These are phyloP conservation scores for Macroramphosus scolopax DNA, from an alignment of 2,797 vertebrate genomes.

Conservation along the genomic window DNA sequence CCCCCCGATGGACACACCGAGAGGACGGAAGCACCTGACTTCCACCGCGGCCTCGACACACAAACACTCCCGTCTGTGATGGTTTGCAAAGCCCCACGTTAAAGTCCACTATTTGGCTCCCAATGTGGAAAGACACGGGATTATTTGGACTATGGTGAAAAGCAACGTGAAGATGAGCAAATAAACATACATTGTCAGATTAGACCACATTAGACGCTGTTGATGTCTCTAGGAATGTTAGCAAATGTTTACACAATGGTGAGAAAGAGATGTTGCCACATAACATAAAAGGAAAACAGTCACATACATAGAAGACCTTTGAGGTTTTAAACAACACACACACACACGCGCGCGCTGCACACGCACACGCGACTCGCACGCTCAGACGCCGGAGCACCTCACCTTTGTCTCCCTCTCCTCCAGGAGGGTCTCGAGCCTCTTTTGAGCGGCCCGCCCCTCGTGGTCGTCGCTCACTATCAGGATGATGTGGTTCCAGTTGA, in stretches of 20 bases:
- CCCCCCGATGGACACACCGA: no score
- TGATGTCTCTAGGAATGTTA: constrained; percentile 90
- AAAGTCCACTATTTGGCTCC: constrained; percentile 90
- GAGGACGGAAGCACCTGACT: no score
- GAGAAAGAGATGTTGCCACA: constrained; percentile 92
- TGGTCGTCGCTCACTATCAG: constrained; percentile 98
- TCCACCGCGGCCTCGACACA: no score
- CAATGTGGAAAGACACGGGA: constrained; percentile 90
- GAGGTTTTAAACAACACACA: constrained; percentile 41
- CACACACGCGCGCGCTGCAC: constrained; percentile 47
- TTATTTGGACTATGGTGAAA: constrained; percentile 95
- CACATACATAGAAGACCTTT: constrained; percentile 84
- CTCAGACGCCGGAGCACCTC: constrained; percentile 81
- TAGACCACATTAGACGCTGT: constrained; percentile 92
- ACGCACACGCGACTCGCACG: no score
- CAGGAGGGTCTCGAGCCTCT: constrained; percentile 96
- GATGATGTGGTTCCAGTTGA: constrained; percentile 98
- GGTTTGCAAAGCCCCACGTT: constrained; percentile 96
- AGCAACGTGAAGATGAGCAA: constrained; percentile 98
- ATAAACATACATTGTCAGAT: constrained; percentile 90
- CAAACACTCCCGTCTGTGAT: constrained; percentile 71
- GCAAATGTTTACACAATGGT: constrained; percentile 93
- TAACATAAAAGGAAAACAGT: constrained; percentile 84
- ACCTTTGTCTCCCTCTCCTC: constrained; percentile 99
- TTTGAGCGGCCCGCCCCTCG: constrained; percentile 95